Evolutionary conservation across 2,113 vertebrate genomes (phyloP), one percentile per base, ranked within the genome.

Genomic region (Ciconia boyciana): DNA sequence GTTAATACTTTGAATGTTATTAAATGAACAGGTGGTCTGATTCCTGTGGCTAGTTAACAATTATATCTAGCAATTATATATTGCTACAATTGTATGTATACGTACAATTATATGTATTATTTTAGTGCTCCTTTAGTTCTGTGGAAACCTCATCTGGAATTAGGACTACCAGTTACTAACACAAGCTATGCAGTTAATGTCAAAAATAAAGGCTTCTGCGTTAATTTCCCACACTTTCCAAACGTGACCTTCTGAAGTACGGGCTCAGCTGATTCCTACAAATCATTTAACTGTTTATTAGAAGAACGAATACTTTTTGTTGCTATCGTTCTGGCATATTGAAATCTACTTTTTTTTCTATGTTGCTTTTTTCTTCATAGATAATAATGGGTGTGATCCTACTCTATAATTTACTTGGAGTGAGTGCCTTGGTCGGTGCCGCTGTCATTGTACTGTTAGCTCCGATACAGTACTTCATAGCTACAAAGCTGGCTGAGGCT

Each of bases 371-470:
- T 58, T 52, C 75, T 92, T 57, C 58, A n/a, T 94, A 99, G 99
- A 99, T 99, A 72, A 99, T 99, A 93, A 99, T 99, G 99, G 99
- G 99, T 4, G 99, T 99, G 75, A 99, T 99, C 87, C 98, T 99
- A 54, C 98, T 99, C 7, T 98, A 99, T 71, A 98, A 99, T 44
- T 87, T 99, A 21, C 94, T 99, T 5, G 99, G 98, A 24, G 85
- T 57, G 9, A 99, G 99, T 0, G 99, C 99, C 1, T 76, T 99
- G 96, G 98, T 99, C 0, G 99, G 99, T 21, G 99, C 99, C 0
- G 98, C 99, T 5, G 99, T 99, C 86, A 99, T 99, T 2, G 98
- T 99, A 6, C 98, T 99, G 18, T 96, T 99, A 29, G 99, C 99
- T 26, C 99, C 99, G 0, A 98, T 99, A 68, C 99, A 99, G 87